A percentile compares a stretch with the other conserved stretches of the same genome.
phyloP scores from a whole-genome alignment of 2,113 vertebrate species.

The pig (Sus scrofa) region DNA sequence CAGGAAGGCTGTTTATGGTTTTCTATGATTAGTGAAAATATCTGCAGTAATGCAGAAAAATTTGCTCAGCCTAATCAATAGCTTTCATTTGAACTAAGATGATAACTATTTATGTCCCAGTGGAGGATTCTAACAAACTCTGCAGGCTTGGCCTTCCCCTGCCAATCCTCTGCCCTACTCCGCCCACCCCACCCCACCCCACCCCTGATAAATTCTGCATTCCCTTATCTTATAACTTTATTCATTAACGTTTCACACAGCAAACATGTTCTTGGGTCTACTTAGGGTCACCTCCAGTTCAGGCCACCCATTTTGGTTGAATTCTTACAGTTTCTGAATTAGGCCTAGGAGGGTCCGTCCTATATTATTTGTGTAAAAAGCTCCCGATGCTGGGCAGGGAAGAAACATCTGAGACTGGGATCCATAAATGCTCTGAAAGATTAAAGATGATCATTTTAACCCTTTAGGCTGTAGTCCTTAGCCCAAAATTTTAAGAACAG shows the following conservation, averaged over 20 bases:
- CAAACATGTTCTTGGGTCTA: neutral
- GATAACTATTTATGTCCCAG: neutral
- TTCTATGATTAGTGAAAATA: neutral
- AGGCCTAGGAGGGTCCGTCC: neutral
- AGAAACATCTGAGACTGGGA: neutral
- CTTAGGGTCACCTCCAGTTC: neutral
- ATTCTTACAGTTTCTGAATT: slow-evolving; percentile 3
- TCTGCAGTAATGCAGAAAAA: neutral
- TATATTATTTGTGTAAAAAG: neutral
- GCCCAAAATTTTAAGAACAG: neutral
- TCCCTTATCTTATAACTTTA: neutral
- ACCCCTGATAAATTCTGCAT: neutral
- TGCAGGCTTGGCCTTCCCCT: neutral
- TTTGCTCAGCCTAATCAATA: slow-evolving; percentile 6
- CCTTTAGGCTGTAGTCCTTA: neutral
- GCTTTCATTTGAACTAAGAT: neutral
- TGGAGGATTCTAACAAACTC: neutral
- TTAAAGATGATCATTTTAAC: neutral
- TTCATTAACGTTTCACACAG: neutral
- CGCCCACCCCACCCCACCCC: neutral
- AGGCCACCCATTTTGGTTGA: neutral
- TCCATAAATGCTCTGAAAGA: neutral
- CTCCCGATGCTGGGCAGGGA: neutral
- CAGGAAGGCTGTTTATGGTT: neutral
- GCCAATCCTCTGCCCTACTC: rapidly evolving